Conservation (phyloP, 2,797 vertebrate genomes). For the Artibeus jamaicensis region DNA sequence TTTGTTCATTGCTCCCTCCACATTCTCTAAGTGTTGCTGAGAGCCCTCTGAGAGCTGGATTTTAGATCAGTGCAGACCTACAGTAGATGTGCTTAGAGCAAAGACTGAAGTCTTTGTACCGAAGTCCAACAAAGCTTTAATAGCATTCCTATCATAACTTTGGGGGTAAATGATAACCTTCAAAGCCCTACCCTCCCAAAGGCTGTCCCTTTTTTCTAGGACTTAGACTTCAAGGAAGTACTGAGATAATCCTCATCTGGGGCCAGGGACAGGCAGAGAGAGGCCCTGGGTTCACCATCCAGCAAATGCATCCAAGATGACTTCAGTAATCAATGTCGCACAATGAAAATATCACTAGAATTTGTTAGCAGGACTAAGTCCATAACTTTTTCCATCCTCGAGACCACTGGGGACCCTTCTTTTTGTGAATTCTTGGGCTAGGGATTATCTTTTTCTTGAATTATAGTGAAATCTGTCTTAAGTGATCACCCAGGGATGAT, state of each 20-base stretch:
- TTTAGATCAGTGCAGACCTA: background rate
- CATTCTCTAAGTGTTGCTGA: background rate
- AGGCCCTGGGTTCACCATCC: background rate
- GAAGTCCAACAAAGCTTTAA: background rate
- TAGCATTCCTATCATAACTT: background rate
- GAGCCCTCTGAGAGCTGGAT: background rate
- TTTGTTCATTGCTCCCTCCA: background rate
- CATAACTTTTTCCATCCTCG: conserved; percentile 5
- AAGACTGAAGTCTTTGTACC: too few species aligned
- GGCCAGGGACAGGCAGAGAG: background rate
- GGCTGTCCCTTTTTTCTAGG: background rate
- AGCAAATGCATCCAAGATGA: background rate
- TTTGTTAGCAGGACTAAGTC: conserved; percentile 52
- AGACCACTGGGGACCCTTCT: conserved; percentile 28
- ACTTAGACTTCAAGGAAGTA: background rate
- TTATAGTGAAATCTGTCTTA: conserved; percentile 65
- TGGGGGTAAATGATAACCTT: background rate
- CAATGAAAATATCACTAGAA: conserved; percentile 60
- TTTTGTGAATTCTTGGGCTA: conserved; percentile 45
- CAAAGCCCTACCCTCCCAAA: background rate
- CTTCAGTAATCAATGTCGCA: background rate
- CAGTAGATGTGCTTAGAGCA: background rate
- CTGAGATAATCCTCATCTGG: background rate
- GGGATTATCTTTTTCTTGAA: conserved; percentile 66
- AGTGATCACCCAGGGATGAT: conserved; percentile 60